phyloP scores from a whole-genome alignment of 2,888 invertebrate genomes.

The Congeria kusceri region DNA sequence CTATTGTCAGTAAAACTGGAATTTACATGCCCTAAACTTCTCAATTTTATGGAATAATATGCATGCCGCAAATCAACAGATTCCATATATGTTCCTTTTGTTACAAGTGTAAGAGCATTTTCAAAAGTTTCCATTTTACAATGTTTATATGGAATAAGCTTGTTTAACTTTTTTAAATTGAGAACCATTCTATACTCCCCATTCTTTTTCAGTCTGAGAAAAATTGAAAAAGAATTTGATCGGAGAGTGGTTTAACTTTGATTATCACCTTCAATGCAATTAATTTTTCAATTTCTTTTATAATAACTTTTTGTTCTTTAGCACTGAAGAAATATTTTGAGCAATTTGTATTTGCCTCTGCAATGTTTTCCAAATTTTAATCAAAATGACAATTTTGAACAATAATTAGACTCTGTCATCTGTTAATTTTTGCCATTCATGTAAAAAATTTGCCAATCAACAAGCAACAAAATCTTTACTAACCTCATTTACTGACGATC shows the following conservation, averaged over 20 bases:
- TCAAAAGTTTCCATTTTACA: too few relatives aligned
- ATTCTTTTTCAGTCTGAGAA: too few relatives aligned
- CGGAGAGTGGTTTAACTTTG: too few relatives aligned
- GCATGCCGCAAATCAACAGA: too few relatives aligned
- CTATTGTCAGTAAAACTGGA: conserved; percentile 7
- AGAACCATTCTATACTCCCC: too few relatives aligned
- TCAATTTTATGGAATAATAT: too few relatives aligned
- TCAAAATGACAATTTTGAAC: conserved; percentile 43
- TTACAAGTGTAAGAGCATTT: too few relatives aligned
- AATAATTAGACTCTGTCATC: conserved; percentile 31
- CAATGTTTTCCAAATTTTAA: neutral
- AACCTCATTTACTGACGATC: neutral
- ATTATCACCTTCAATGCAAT: too few relatives aligned
- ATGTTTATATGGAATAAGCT: too few relatives aligned
- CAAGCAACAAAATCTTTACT: conserved; percentile 30
- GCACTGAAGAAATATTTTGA: conserved; percentile 24
- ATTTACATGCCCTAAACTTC: neutral
- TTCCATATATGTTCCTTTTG: too few relatives aligned
- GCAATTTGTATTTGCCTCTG: neutral
- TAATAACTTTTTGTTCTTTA: conserved; percentile 16
- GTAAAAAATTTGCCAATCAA: conserved; percentile 23
- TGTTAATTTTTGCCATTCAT: conserved; percentile 46
- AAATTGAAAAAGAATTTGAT: too few relatives aligned
- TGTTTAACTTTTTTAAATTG: too few relatives aligned
- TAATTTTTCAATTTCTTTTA: conserved; percentile 34